These are phyloP conservation scores for Aculops lycopersici DNA, from an alignment of 1,140 invertebrate genomes.

Conservation along the genomic window DNA sequence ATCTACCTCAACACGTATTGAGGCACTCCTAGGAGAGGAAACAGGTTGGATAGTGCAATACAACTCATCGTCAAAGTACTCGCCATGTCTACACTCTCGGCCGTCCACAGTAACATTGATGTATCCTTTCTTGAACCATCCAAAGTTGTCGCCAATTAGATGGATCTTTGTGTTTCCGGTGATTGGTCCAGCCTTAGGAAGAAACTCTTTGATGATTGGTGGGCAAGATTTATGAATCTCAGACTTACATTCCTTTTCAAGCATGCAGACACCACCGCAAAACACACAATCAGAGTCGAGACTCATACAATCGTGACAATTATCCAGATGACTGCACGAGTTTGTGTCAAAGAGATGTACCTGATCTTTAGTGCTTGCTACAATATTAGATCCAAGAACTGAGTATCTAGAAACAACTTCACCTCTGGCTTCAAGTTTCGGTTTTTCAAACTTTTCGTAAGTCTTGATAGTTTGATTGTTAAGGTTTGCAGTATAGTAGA, in stretches of 20 bases:
- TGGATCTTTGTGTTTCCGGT: conserved; percentile 15
- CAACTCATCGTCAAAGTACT: conserved; percentile 7
- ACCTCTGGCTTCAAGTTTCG: not conserved
- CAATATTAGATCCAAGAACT: not conserved
- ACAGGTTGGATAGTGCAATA: conserved; percentile 5
- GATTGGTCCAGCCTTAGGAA: conserved; percentile 14
- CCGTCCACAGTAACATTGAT: conserved; percentile 7
- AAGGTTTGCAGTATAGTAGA: not conserved
- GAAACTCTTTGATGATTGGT: conserved; percentile 13
- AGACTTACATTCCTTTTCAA: conserved; percentile 10
- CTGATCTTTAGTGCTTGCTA: not conserved
- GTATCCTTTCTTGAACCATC: conserved; percentile 5
- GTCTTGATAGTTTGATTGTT: too few species aligned
- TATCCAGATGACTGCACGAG: conserved; percentile 13
- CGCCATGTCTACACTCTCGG: conserved; percentile 3
- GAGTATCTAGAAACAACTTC: not conserved
- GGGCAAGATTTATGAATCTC: conserved; percentile 7
- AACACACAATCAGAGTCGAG: conserved; percentile 16
- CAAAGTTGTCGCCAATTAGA: conserved; percentile 16
- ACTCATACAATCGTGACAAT: conserved; percentile 14
- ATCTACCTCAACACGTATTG: conserved; percentile 6
- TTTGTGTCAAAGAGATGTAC: not conserved
- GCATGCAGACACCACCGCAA: conserved; percentile 13
- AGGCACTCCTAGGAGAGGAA: not conserved
- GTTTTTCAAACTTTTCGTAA: not conserved